phyloP scores from a whole-genome alignment of 2,888 invertebrate genomes.

The Scaptodrosophila latifasciaeformis region DNA sequence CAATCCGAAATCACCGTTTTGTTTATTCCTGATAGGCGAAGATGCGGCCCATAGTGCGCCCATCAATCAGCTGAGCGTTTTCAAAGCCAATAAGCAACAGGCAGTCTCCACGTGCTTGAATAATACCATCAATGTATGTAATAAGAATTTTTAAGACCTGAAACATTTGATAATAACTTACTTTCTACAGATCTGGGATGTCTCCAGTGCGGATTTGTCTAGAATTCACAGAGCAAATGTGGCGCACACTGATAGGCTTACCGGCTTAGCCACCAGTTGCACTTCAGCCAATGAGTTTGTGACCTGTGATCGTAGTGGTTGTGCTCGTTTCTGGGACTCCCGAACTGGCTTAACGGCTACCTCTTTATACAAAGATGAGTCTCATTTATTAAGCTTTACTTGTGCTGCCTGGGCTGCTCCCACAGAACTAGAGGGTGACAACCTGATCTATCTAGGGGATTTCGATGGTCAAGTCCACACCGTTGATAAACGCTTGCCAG shows the following conservation, averaged over 20 bases:
- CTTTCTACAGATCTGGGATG: slow-evolving; percentile 70
- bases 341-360: slow-evolving; percentile 33
- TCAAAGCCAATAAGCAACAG: slow-evolving; percentile 49
- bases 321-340: slow-evolving; percentile 48
- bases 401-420: slow-evolving; percentile 40
- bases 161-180: background rate
- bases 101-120: slow-evolving; percentile 67
- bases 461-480: slow-evolving; percentile 52
- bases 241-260: slow-evolving; percentile 41
- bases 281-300: slow-evolving; percentile 24
- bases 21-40: slow-evolving; percentile 68
- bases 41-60: slow-evolving; percentile 65
- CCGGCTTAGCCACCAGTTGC: slow-evolving; percentile 37
- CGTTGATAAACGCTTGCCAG: slow-evolving; percentile 40
- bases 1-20: slow-evolving; percentile 55
- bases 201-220: slow-evolving; percentile 65
- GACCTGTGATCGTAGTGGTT: slow-evolving; percentile 53
- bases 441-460: slow-evolving; percentile 46
- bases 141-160: too few relatives aligned
- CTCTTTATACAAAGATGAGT: slow-evolving; percentile 37
- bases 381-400: slow-evolving; percentile 42
- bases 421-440: slow-evolving; percentile 34
- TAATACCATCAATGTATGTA: slow-evolving; percentile 65
- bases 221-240: slow-evolving; percentile 33
- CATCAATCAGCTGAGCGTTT: slow-evolving; percentile 63